A percentile compares a stretch with the other conserved stretches of the same genome.
phyloP scores from a whole-genome alignment of 2,113 vertebrate species.

The Aleadryas rufinucha region DNA sequence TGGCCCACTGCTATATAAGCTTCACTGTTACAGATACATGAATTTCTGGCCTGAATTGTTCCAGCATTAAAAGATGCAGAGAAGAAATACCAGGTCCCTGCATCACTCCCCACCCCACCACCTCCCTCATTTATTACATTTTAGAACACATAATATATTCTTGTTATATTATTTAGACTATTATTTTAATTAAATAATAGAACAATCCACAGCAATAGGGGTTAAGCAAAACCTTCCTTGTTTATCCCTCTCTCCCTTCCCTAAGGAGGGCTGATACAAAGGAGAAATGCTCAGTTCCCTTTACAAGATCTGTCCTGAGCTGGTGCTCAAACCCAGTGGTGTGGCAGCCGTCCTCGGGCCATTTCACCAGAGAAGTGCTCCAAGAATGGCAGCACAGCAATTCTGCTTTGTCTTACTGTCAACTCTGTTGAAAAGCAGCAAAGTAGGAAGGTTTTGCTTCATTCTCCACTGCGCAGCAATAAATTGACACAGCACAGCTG shows the following conservation, averaged over 20 bases:
- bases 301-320: not conserved
- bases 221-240: not conserved
- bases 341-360: not conserved
- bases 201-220: not conserved
- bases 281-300: not conserved
- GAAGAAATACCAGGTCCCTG: not conserved
- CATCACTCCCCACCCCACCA: not conserved
- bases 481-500: not conserved
- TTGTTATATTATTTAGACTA: not conserved
- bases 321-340: not conserved
- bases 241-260: not conserved
- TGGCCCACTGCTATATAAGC: not conserved
- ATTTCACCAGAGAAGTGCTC: not conserved
- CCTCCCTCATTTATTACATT: not conserved
- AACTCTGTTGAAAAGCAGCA: not conserved
- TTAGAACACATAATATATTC: not conserved
- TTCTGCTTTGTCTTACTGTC: not conserved
- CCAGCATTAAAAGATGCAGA: not conserved
- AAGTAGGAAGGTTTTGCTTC: conserved; percentile 1
- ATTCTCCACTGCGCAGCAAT: not conserved
- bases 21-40: not conserved
- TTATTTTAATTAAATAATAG: not conserved
- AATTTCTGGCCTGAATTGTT: not conserved
- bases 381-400: not conserved
- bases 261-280: not conserved